A percentile compares a stretch with the other conserved stretches of the same genome.
phyloP scores from a whole-genome alignment of 2,113 vertebrate genomes.

The Scartelaos histophorus region DNA sequence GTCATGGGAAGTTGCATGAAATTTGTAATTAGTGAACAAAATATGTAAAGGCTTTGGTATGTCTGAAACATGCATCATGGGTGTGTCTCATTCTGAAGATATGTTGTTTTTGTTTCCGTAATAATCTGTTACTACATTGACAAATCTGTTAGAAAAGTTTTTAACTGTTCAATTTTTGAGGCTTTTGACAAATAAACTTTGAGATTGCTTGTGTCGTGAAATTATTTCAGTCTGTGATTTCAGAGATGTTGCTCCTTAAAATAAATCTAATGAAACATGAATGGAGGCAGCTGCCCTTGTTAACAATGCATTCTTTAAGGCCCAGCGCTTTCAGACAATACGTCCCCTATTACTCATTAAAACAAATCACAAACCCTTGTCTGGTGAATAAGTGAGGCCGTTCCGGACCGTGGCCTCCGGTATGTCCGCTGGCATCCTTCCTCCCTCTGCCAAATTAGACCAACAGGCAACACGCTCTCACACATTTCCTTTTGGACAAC shows the following conservation, averaged over 20 bases:
- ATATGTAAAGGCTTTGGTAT: conserved; percentile 5
- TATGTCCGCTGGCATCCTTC: conserved; percentile 44
- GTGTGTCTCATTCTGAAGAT: conserved; percentile 7
- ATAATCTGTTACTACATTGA: too few species aligned
- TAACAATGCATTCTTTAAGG: conserved; percentile 27
- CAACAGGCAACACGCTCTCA: conserved; percentile 53
- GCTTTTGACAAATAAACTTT: neutral
- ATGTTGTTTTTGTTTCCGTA: too few species aligned
- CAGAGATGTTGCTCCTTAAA: neutral
- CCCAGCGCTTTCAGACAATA: conserved; percentile 34
- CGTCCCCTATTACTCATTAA: conserved; percentile 24
- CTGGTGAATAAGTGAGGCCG: conserved; percentile 40
- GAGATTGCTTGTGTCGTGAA: neutral
- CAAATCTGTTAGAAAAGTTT: too few species aligned
- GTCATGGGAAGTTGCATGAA: neutral
- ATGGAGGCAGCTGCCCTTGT: conserved; percentile 11
- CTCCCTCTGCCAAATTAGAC: conserved; percentile 63
- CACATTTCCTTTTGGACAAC: conserved; percentile 33
- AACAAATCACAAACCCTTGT: conserved; percentile 17
- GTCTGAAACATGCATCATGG: neutral
- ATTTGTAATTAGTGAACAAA: conserved; percentile 4
- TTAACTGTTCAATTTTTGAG: too few species aligned
- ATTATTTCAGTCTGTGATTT: neutral
- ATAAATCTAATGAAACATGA: conserved; percentile 10
- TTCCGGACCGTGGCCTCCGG: conserved; percentile 25